Evolutionary conservation across 2,113 vertebrate genomes (phyloP).

Genomic region (Heterochromis multidens): DNA sequence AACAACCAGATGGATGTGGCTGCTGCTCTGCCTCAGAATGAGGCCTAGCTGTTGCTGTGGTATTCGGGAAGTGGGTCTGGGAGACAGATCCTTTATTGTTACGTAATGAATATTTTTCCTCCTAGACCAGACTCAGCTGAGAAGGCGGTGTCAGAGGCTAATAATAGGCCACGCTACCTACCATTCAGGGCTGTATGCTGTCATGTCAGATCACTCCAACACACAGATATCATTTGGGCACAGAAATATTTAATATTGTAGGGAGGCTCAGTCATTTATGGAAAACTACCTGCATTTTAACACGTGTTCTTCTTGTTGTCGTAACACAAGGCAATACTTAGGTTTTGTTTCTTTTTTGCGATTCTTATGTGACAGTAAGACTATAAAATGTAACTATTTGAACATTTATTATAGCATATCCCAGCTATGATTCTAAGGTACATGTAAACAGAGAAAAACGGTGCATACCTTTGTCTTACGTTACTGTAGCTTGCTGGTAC

Average conservation of each 20-base stretch:
- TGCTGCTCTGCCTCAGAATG: conserved; percentile 34
- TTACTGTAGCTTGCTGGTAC: conserved; percentile 38
- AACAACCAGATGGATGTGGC: conserved; percentile 49
- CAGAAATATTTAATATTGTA: not conserved
- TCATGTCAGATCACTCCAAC: conserved; percentile 9
- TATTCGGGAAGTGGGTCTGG: conserved; percentile 69
- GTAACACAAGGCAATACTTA: not conserved
- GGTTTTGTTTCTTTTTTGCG: not conserved
- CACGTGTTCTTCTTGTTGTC: not conserved
- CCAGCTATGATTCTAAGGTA: not conserved
- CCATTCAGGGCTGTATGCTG: conserved; percentile 22
- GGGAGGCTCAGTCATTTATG: not conserved
- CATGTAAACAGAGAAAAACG: conserved; percentile 23
- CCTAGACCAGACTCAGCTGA: conserved; percentile 55
- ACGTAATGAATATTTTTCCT: conserved; percentile 69
- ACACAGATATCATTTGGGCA: not conserved
- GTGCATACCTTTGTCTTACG: conserved; percentile 51
- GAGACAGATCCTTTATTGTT: conserved; percentile 72
- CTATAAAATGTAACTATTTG: not conserved
- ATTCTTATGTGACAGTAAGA: not conserved
- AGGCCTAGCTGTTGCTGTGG: conserved; percentile 51
- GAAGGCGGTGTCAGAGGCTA: conserved; percentile 59
- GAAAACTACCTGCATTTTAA: not conserved
- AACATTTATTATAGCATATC: not conserved
- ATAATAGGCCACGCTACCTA: conserved; percentile 62